Evolutionary conservation across 2,888 invertebrate species (phyloP), one percentile per base, ranked within the genome.

Genomic region (Torymus tubicola): DNA sequence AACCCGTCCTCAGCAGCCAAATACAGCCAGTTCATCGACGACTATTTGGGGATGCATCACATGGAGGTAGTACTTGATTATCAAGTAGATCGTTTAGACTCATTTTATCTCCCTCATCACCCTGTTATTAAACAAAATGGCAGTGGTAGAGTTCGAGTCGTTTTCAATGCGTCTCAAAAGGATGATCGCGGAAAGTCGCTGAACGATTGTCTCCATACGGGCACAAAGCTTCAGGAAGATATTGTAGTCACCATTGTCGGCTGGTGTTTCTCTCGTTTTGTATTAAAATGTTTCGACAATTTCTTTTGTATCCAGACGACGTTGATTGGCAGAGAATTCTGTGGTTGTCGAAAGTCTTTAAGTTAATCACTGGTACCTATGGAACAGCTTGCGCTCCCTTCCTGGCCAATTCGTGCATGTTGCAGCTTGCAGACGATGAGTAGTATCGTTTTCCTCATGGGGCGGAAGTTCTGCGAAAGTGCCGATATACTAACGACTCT

Each of bases 381-480:
- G 69, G 87, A 2, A 83, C 81, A 0, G 81, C 84, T 2, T 73
- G 82, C 13, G 84, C 84, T 0, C 84, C 85, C 1, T 87, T 78
- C 61, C 60, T 83, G 5, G 83, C 86, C 1, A 67, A 57, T 5
- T 13, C 63, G 1, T 70, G 71, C 14, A 5, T 77, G 65, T 42
- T 65, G 12, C 60, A 71, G 21, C 57, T 80, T 0, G 75, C 68
- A 2, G 55, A 61, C 1, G 31, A 61, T n/a, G 31, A 55, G 13
- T 4, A 42, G 2, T 2, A 50, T 5, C 2, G 14, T 1, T 76
- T 61, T 55, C 69, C 63, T 0, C 12, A 14, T 2, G 69, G 31
- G 2, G 58, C 76, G 0, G 4, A 5, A 12, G 21, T 52, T 14
- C 14, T 69, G 5, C 55, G 24, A 58, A 14, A 57, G n/a, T 42